Base-by-base conservation (phyloP, 1,140 invertebrate genomes). In the Anadara kagoshimensis region DNA sequence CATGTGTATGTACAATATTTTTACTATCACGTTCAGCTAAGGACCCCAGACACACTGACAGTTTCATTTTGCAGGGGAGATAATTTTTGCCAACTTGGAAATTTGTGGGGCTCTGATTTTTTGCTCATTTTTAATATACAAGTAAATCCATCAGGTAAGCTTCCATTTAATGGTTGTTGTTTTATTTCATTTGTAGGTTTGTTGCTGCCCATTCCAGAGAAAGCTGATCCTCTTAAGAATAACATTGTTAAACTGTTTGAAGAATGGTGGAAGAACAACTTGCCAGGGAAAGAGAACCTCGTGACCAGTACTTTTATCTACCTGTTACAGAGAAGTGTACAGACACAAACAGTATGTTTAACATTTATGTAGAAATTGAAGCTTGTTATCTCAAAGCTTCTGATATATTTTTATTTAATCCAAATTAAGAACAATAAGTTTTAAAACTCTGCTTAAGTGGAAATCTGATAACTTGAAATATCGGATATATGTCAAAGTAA, bases 191-290 rank as follows among this genome's bases (percentile, higher is more conserved):
- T 41, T 66, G 26, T 68, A 85, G 83, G 77, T 58, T 67, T 85
- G 22, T 43, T 85, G 26, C 61, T 69, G 3, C 66, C 75, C 11
- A 56, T 85, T 24, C 82, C 80, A 0, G 74, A 79, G 11, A 68
- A 76, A 4, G 64, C 66, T 0, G 76, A 77, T 14, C 65, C 53
- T 10, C 47, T 85, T n/a, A 83, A 84, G 58, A 75, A 80, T 47
- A 51, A 54, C 18, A 75, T 84, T 8, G 58, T 74, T 4, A 59
- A 64, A 12, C n/a, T 85, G 45, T 85, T 81, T 78, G 85, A 86
- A 61, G 44, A 18, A 0, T 86, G 83, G 80, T 86, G 83, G 81
- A 49, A 59, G 11, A 70, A 59, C n/a, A 54, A 74, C 0, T 18
- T 81, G 10, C 49, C 67, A 16, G 80, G 83, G 0, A 45, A 75